These are phyloP conservation scores for Menidia menidia DNA, from an alignment of 2,797 vertebrate genomes.

Conservation along the genomic window DNA sequence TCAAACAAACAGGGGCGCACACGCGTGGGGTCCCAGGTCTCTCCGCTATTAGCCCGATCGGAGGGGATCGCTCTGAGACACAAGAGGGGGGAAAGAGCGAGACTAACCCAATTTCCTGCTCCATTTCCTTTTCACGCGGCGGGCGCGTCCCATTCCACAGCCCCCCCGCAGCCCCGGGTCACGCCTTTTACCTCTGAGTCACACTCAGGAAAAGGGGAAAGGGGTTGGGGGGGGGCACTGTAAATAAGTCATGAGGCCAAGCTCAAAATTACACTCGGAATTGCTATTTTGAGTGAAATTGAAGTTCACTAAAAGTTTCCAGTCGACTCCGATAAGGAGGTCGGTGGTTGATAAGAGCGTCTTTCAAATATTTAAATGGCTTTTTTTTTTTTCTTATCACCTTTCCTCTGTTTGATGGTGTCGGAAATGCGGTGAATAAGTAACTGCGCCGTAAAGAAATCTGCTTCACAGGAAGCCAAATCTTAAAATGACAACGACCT, in stretches of 20 bases:
- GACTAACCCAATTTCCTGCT: conserved; percentile 87
- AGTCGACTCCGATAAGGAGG: conserved; percentile 3
- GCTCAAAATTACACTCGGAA: conserved; percentile 43
- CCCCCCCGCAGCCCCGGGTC: conserved; percentile 69
- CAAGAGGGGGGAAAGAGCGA: conserved; percentile 71
- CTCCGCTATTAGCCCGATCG: conserved; percentile 60
- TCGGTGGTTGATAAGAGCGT: not conserved
- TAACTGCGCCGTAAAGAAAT: not conserved
- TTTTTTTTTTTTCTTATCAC: not conserved
- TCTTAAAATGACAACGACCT: no score
- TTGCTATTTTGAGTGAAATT: conserved; percentile 36
- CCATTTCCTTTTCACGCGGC: conserved; percentile 81
- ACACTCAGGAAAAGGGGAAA: conserved; percentile 16
- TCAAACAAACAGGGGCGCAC: conserved; percentile 67
- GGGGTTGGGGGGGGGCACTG: conserved; percentile 27
- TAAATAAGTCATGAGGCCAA: conserved; percentile 63
- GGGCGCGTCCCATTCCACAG: conserved; percentile 69
- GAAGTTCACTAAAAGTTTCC: conserved; percentile 42
- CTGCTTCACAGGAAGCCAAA: not conserved
- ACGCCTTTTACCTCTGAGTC: conserved; percentile 64
- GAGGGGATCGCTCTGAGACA: conserved; percentile 71
- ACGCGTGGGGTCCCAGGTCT: conserved; percentile 65
- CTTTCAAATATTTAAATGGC: conserved; percentile 8
- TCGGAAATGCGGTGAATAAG: not conserved
- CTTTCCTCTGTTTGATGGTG: no score